Conservation (phyloP, 1,140 invertebrate species). For the Drosophila ambigua region DNA sequence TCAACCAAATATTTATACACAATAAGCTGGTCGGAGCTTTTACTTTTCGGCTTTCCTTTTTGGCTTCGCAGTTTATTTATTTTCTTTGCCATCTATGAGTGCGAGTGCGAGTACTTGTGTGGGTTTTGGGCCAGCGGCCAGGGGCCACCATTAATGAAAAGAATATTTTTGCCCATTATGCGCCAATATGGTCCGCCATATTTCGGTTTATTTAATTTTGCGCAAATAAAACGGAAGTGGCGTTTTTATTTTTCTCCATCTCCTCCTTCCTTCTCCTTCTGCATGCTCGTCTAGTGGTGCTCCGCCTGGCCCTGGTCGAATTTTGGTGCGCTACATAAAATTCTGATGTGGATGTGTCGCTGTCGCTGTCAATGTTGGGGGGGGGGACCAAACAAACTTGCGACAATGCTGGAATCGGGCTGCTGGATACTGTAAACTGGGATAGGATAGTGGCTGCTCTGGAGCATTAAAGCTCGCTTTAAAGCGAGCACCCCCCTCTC, state of each 20-base stretch:
- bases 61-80: slow-evolving; percentile 42
- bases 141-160: slow-evolving; percentile 74
- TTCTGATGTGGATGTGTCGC: slow-evolving; percentile 49
- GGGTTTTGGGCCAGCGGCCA: slow-evolving; percentile 5
- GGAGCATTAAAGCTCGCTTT: slow-evolving; percentile 61
- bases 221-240: slow-evolving; percentile 82
- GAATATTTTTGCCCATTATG: slow-evolving; percentile 80
- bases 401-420: slow-evolving; percentile 70
- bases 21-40: slow-evolving; percentile 70
- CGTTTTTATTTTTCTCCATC: slow-evolving; percentile 68
- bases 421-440: slow-evolving; percentile 25
- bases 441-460: slow-evolving; percentile 26
- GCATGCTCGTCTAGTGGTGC: slow-evolving; percentile 22
- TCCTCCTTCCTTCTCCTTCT: not conserved
- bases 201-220: slow-evolving; percentile 83
- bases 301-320: slow-evolving; percentile 34
- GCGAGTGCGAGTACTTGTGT: slow-evolving; percentile 1
- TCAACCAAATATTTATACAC: slow-evolving; percentile 74
- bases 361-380: slow-evolving; percentile 30
- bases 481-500: slow-evolving; percentile 20
- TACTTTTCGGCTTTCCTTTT: slow-evolving; percentile 78
- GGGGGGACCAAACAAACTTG: slow-evolving; percentile 61
- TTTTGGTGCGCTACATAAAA: slow-evolving; percentile 77
- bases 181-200: slow-evolving; percentile 80
- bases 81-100: slow-evolving; percentile 56